Percentiles rank a stretch among this genome's conserved stretches.
Evolutionary conservation across 2,797 vertebrate genomes (phyloP).

Genomic region (Morelia viridis): DNA sequence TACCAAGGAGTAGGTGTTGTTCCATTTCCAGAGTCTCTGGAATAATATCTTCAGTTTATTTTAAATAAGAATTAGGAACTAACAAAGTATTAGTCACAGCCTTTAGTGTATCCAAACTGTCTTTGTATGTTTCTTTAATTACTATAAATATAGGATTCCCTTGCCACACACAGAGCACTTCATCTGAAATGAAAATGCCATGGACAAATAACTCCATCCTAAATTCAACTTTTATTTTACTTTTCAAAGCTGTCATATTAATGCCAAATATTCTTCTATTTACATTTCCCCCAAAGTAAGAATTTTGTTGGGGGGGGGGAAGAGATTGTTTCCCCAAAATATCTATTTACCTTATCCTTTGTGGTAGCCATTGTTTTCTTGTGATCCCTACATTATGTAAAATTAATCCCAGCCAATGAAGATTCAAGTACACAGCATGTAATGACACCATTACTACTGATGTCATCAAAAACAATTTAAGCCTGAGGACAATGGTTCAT

Average conservation of each 20-base stretch:
- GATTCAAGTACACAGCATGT: not conserved
- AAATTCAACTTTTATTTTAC: conserved; percentile 34
- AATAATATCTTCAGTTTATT: conserved; percentile 43
- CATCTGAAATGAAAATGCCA: conserved; percentile 58
- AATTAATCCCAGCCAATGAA: not conserved
- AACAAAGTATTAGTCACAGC: conserved; percentile 32
- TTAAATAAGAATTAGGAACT: conserved; percentile 50
- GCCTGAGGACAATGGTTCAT: not conserved
- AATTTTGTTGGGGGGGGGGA: not conserved
- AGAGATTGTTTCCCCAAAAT: not conserved
- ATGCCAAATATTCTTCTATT: not conserved
- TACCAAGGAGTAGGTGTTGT: not conserved
- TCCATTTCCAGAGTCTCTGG: conserved; percentile 15
- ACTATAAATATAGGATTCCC: conserved; percentile 53
- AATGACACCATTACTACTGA: not conserved
- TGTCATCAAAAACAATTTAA: not conserved
- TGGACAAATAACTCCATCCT: conserved; percentile 48
- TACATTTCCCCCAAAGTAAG: not conserved
- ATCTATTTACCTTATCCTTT: not conserved
- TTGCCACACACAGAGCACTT: conserved; percentile 65
- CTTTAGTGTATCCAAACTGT: conserved; percentile 46
- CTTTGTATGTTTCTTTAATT: conserved; percentile 54
- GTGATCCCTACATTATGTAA: not conserved
- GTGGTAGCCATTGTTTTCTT: not conserved
- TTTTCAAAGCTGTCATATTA: not conserved